Conservation (phyloP, 2,888 invertebrate genomes). For the Siphlonurus alternatus region DNA sequence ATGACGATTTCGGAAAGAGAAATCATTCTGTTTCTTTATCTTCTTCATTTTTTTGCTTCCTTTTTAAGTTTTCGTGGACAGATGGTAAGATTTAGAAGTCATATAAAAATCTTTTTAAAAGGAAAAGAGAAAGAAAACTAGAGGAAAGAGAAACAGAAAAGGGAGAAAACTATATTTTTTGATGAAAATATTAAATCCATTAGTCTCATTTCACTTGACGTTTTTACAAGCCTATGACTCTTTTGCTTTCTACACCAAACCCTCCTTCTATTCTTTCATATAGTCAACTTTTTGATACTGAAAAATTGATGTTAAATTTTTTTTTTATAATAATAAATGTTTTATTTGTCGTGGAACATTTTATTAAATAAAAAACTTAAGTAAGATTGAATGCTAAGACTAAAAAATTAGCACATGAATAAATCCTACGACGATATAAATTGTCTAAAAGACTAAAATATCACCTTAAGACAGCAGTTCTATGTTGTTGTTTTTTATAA, state of each 20-base stretch:
- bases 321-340: not conserved
- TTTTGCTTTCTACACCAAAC: not conserved
- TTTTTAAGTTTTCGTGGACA: not conserved
- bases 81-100: not conserved
- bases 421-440: too few species aligned
- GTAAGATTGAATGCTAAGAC: too few species aligned
- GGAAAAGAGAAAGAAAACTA: not conserved
- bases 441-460: too few species aligned
- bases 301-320: not conserved
- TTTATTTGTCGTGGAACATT: too few species aligned
- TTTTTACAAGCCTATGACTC: not conserved
- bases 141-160: too few species aligned
- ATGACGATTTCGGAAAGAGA: not conserved
- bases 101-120: not conserved
- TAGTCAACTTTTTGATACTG: not conserved
- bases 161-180: not conserved
- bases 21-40: not conserved
- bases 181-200: conserved; percentile 1
- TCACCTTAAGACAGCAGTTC: too few species aligned
- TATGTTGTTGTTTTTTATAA: too few species aligned
- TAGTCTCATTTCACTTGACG: conserved; percentile 1
- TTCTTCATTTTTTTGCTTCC: not conserved
- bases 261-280: not conserved
- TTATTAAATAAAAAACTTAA: too few species aligned
- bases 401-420: too few species aligned